phyloP scores from a whole-genome alignment of 53 echinoderm and acorn worm species.

The Arbacia lixula region DNA sequence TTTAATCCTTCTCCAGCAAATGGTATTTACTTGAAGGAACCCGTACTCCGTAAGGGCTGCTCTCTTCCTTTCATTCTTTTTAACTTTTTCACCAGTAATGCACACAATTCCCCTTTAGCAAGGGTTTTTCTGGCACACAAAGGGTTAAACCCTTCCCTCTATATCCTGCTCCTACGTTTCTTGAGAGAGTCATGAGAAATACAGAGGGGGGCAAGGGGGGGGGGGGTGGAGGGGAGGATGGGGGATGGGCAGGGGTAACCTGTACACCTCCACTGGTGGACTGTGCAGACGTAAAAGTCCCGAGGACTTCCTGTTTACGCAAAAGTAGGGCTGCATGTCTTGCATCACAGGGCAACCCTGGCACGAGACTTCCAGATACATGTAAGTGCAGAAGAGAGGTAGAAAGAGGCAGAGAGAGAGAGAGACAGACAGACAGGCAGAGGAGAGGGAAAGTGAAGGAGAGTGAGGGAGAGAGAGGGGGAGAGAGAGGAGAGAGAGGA shows the following conservation, averaged over 20 bases:
- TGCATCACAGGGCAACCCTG: conserved; percentile 9
- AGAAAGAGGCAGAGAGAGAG: not conserved
- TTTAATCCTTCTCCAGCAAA: too few relatives aligned
- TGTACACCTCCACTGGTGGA: not conserved
- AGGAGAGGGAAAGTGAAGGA: not conserved
- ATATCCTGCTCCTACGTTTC: not conserved
- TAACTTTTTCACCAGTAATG: too few relatives aligned
- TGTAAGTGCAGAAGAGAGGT: not conserved
- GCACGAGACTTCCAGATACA: conserved; percentile 44
- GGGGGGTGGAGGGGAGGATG: too few relatives aligned
- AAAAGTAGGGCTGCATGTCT: conserved; percentile 24
- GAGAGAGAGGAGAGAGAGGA: not conserved
- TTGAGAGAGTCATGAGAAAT: not conserved
- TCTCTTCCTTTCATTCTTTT: too few relatives aligned
- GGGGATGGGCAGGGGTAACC: not conserved
- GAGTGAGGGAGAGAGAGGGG: not conserved
- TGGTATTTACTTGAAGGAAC: too few relatives aligned
- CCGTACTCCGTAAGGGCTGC: too few relatives aligned
- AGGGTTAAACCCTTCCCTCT: not conserved
- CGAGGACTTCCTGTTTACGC: conserved; percentile 33
- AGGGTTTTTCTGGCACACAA: too few relatives aligned
- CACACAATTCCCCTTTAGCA: too few relatives aligned
- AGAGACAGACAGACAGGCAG: not conserved
- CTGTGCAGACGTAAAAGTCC: conserved; percentile 43
- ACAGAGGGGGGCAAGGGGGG: too few relatives aligned